Evolutionary conservation across 2,113 vertebrate species (phyloP).

Genomic region (Muntiacus reevesi): DNA sequence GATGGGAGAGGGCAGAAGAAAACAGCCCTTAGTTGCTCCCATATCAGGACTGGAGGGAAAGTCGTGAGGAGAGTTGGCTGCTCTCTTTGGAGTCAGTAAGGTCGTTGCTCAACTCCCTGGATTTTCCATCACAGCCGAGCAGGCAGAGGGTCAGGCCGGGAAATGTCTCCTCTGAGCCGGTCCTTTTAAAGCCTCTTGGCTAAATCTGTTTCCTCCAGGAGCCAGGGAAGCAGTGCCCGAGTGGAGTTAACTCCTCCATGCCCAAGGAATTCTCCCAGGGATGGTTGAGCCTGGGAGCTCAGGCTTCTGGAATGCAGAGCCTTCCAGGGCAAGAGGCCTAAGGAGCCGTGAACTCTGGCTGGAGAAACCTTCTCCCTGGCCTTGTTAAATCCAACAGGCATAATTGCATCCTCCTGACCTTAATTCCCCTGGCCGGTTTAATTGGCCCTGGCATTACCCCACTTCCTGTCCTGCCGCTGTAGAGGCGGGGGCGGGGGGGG

Average conservation of each 20-base stretch:
- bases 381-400: constrained; percentile 69
- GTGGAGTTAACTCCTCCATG: constrained; percentile 61
- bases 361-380: constrained; percentile 46
- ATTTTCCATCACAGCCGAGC: constrained; percentile 67
- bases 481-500: neutral
- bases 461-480: constrained; percentile 37
- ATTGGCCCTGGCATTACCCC: constrained; percentile 63
- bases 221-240: constrained; percentile 30
- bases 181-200: constrained; percentile 68
- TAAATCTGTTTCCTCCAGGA: constrained; percentile 16
- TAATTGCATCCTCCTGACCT: constrained; percentile 76
- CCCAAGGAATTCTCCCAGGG: neutral
- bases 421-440: constrained; percentile 65
- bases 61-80: constrained; percentile 46
- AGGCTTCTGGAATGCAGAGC: constrained; percentile 49
- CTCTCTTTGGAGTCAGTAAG: constrained; percentile 40
- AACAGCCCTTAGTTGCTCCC: neutral
- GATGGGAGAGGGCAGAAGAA: neutral
- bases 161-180: constrained; percentile 37
- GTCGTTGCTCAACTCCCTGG: constrained; percentile 64
- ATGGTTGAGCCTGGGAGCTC: neutral
- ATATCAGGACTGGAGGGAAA: neutral
- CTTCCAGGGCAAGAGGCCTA: constrained; percentile 54
- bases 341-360: constrained; percentile 68
- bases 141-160: constrained; percentile 38